Base-by-base conservation (phyloP, 92 coral and sea anemone genomes). In the Scolanthus callimorphus region DNA sequence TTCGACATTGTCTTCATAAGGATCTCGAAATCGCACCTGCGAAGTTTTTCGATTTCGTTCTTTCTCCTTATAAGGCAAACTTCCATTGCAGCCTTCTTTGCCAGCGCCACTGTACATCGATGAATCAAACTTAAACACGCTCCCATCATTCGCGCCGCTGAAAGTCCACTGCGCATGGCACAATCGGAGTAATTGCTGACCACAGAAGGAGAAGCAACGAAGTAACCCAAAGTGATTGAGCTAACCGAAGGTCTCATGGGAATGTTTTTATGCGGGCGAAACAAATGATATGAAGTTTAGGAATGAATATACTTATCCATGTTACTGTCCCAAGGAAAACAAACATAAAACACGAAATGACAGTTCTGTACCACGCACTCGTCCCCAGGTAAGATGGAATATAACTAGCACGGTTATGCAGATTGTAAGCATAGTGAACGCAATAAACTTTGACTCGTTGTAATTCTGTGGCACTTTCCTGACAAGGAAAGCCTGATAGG, bases 391-490 rank as follows among this genome's bases (percentile, higher is more conserved):
- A 81, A 0, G 88, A 81, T 17, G 88, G 88, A 10, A 81, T 58
- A 55, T 67, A 83, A 83, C 90, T 38, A 83, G 67, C 3, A 83
- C 72, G 21, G 77, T 86, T 49, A 86, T 82, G 17, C 90, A 87
- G 20, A 77, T 52, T 0, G 90, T 87, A 20, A 84, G 61, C 95
- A 87, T 87, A 34, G 76, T 87, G 41, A 87, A 83, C 21, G 95
- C 89, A 27, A 87, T 87, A 51, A 83, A 69, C 30, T 74, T 70
- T 2, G 90, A 85, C 74, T 87, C 90, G 77, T 87, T 87, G 50
- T 87, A 83, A 48, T 87, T 87, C 65, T 87, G 86, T 3, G 95
- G 95, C 4, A 86, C 95, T 54, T 86, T 86, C 6, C 95, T 62
- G 23, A 87, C 95, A 8, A 83, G 77, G 65, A 77, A 83, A 0